phyloP scores from a whole-genome alignment of 2,113 vertebrate genomes.

The Lethenteron camtschaticum region DNA sequence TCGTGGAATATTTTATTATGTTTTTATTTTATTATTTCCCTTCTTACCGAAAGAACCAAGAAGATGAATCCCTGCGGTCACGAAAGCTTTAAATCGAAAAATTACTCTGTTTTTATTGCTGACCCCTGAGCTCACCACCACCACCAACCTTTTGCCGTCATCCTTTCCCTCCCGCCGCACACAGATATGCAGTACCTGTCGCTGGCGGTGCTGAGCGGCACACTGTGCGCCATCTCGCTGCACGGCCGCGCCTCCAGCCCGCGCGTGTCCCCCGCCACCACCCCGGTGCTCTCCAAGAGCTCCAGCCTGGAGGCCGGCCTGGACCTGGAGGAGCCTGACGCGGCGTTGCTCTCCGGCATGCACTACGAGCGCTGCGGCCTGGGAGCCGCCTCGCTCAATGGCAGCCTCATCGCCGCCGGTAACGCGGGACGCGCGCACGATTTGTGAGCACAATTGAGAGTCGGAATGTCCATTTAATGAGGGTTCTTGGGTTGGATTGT shows the following conservation, averaged over 20 bases:
- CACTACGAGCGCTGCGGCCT: conserved; percentile 3
- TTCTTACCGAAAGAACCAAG: too few relatives aligned
- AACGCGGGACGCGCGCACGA: not conserved
- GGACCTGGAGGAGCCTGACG: not conserved
- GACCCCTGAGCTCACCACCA: too few relatives aligned
- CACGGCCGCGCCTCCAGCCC: conserved; percentile 1
- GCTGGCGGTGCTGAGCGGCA: conserved; percentile 4
- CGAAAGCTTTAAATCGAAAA: too few relatives aligned
- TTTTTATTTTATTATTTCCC: too few relatives aligned
- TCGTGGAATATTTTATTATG: too few relatives aligned
- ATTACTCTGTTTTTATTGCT: too few relatives aligned
- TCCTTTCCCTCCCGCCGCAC: too few relatives aligned
- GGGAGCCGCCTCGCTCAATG: conserved; percentile 1
- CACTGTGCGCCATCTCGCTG: conserved; percentile 2
- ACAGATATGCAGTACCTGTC: not conserved
- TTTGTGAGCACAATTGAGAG: not conserved
- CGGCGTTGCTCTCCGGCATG: conserved; percentile 1
- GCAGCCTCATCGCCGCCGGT: conserved; percentile 2
- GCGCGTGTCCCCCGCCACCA: not conserved
- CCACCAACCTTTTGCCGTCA: too few relatives aligned
- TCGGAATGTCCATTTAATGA: too few relatives aligned
- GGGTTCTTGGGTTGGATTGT: too few relatives aligned
- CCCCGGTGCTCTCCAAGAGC: conserved; percentile 1
- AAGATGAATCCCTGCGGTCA: too few relatives aligned
- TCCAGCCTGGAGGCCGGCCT: not conserved